Base-by-base conservation (phyloP, 1,140 invertebrate species). In the Carcinoscorpius rotundicauda region DNA sequence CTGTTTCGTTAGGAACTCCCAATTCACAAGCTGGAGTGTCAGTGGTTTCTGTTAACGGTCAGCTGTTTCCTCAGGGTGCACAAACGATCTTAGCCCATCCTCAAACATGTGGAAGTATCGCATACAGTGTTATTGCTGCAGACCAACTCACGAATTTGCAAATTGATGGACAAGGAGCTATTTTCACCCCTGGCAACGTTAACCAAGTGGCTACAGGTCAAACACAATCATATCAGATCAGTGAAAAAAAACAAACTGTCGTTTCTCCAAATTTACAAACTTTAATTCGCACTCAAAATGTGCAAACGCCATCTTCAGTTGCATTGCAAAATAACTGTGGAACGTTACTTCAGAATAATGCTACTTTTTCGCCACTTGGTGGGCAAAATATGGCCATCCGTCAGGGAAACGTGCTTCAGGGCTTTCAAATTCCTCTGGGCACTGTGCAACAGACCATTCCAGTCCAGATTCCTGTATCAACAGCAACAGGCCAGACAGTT, bases 381-480 rank as follows among this genome's bases (percentile, higher is more conserved):
- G 86, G 86, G 10, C 86, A 88, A 76, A 89, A 86, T 73, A 83
- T 92, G 29, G 84, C 87, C 65, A 83, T 89, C 1, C 78, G 85
- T 5, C 84, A 69, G 59, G 72, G 72, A 3, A 73, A 74, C 64
- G 64, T 74, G 48, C 62, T 78, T 10, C 86, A 87, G 74, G 77
- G 87, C 3, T 75, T 92, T 4, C 89, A 92, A 75, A 84, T 91
- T 70, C 85, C 85, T 9, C 64, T 71, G 52, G 63, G 52, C 4
- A 68, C 70, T 6, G 82, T 91, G 77, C 86, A 89, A 66, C 88
- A 90, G 75, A 88, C 72, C 3, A 89, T 96, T 58, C 91, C 92
- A 0, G 89, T 96, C 10, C 91, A 95, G 79, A 87, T 95, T 56
- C 93, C 93, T 3, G 90, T 97, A 63, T 88, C 89, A 66, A 86